phyloP scores from a whole-genome alignment of 2,113 vertebrate genomes.

The Columba janthina region DNA sequence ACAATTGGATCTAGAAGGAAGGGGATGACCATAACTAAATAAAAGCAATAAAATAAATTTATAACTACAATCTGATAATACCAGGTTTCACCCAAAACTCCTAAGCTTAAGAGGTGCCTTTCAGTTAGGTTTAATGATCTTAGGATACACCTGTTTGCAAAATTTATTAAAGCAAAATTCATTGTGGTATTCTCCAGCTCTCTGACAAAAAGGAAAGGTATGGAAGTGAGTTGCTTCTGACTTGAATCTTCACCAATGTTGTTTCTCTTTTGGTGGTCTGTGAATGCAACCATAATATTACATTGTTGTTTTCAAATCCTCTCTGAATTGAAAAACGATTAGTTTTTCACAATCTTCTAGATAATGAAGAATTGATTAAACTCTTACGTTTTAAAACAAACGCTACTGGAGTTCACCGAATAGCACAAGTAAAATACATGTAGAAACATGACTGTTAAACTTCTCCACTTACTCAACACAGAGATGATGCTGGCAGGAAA shows the following conservation, averaged over 20 bases:
- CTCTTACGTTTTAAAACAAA: background rate
- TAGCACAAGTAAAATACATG: background rate
- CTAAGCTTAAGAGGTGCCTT: background rate
- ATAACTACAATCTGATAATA: background rate
- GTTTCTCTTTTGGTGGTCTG: background rate
- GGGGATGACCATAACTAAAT: background rate
- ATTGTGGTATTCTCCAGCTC: background rate
- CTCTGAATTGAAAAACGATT: background rate
- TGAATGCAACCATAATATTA: background rate
- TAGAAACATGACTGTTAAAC: background rate
- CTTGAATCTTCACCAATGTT: background rate
- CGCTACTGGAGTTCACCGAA: background rate
- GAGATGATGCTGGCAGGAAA: background rate
- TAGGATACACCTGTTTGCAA: background rate
- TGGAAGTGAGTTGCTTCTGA: background rate
- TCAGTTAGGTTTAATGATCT: background rate
- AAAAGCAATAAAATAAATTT: background rate
- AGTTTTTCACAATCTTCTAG: background rate
- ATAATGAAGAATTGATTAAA: background rate
- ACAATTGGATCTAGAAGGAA: background rate
- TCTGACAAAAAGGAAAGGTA: background rate
- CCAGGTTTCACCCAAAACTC: background rate
- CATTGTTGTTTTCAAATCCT: background rate
- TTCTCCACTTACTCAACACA: background rate
- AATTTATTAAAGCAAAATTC: background rate